Evolutionary conservation across 2,113 vertebrate species (phyloP), one percentile per base, ranked within the genome.

Genomic region (Camelus bactrianus): DNA sequence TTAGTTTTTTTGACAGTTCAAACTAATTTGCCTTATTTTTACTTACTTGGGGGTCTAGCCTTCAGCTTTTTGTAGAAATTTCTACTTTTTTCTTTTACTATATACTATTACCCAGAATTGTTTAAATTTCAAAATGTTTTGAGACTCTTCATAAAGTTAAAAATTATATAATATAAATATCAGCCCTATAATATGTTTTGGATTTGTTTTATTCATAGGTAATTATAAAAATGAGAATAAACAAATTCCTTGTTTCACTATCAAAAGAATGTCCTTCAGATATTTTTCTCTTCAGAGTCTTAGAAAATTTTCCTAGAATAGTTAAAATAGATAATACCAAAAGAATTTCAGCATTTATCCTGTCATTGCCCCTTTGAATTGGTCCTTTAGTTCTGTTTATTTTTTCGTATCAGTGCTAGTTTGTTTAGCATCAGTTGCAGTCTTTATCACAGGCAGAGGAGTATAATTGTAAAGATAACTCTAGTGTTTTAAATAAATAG

Each of bases 91-190:
- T 94, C 67, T 92, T 70, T 91, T 86, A 93, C 32, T 86, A 7
- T 86, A 7, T 95, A 32, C 42, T 88, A 10, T 38, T 94, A 86
- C 38, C 16, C 12, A 93, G 35, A 93, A 84, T 94, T 96, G 22
- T 83, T 82, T 94, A 95, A 88, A 93, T 77, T 95, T 96, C 79
- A 85, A 84, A 88, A 67, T 62, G 14, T 93, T 88, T 70, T 72
- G 46, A 30, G 15, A 60, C 60, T 96, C 19, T 85, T 84, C 7
- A 12, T 91, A 67, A 86, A 77, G 85, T 70, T 92, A 76, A 54
- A 62, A 70, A 70, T 67, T 79, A 65, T 26, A 13, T 79, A 69
- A 62, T 77, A 58, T 86, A 96, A 54, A 95, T 89, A 54, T 35
- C 9, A 85, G 6, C 38, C 14, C 30, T 56, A 56, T 60, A 56